These are phyloP conservation scores for Collichthys lucidus DNA, from an alignment of 2,113 vertebrate genomes.

Conservation along the genomic window DNA sequence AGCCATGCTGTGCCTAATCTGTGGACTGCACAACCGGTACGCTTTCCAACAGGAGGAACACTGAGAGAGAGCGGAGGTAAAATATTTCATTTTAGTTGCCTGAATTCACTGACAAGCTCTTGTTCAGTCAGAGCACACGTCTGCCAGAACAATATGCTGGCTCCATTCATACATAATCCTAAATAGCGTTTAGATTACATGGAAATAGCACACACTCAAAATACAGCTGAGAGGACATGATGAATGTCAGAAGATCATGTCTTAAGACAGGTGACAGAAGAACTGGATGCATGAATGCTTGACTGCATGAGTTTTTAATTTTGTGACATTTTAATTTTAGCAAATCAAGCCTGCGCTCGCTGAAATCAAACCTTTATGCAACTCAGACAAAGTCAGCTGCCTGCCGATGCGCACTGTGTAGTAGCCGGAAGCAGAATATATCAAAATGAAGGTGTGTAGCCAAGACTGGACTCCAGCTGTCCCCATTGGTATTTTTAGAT, in stretches of 20 bases:
- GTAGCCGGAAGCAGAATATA: constrained; percentile 17
- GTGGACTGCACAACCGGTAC: not conserved
- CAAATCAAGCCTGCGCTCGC: not conserved
- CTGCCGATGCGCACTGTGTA: not conserved
- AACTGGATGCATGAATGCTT: not conserved
- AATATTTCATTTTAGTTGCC: constrained; percentile 23
- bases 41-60: not conserved
- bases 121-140: constrained; percentile 8
- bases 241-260: constrained; percentile 14
- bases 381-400: not conserved
- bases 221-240: not conserved
- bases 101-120: constrained; percentile 27
- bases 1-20: not conserved
- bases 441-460: not conserved
- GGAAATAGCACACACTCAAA: not conserved
- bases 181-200: constrained; percentile 3
- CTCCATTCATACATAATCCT: not conserved
- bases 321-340: constrained; percentile 5
- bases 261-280: not conserved
- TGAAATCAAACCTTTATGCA: constrained; percentile 1
- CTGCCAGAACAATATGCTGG: not conserved
- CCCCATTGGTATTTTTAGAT: not conserved
- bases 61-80: not conserved
- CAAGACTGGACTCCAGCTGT: constrained; percentile 2
- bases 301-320: constrained; percentile 5